Base-by-base conservation (phyloP, 2,888 invertebrate species). In the Serripes groenlandicus region DNA sequence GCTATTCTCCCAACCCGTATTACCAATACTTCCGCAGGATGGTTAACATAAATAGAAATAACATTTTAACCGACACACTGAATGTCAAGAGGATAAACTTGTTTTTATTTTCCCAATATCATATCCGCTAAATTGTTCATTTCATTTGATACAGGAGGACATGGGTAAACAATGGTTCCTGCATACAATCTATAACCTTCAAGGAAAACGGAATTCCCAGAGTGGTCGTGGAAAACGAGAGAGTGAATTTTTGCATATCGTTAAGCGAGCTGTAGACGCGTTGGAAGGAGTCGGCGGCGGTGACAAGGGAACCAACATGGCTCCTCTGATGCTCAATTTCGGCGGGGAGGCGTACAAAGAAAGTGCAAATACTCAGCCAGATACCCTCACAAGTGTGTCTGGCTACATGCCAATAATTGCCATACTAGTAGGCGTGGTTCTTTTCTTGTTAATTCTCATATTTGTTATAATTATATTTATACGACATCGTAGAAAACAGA, bases 91-190 rank as follows among this genome's bases (percentile, higher is more conserved):
- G n/a, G n/a, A n/a, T n/a, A n/a, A n/a, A n/a, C n/a, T n/a, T n/a
- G n/a, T n/a, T n/a, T n/a, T n/a, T n/a, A n/a, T n/a, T n/a, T n/a
- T n/a, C n/a, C n/a, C n/a, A n/a, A n/a, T n/a, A n/a, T n/a, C n/a
- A n/a, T n/a, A n/a, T n/a, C n/a, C n/a, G n/a, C n/a, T n/a, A n/a
- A n/a, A n/a, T n/a, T n/a, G n/a, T n/a, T n/a, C n/a, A n/a, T n/a
- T n/a, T n/a, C n/a, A n/a, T n/a, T n/a, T n/a, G n/a, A n/a, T 82
- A 9, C 89, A 93, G 93, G 91, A 90, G 77, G 92, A 92, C 56
- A 72, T 86, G 28, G 91, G 91, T 2, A 88, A 90, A 32, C 92
- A 92, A 74, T 93, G 93, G 93, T 93, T 92, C 74, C 78, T 93
- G 5, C 93, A 93, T 68, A 87, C 89, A 23, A 91, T 93, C 75